Evolutionary conservation across 2,113 vertebrate species (phyloP), one percentile per base, ranked within the genome.

Genomic region (Semnornis frantzii): DNA sequence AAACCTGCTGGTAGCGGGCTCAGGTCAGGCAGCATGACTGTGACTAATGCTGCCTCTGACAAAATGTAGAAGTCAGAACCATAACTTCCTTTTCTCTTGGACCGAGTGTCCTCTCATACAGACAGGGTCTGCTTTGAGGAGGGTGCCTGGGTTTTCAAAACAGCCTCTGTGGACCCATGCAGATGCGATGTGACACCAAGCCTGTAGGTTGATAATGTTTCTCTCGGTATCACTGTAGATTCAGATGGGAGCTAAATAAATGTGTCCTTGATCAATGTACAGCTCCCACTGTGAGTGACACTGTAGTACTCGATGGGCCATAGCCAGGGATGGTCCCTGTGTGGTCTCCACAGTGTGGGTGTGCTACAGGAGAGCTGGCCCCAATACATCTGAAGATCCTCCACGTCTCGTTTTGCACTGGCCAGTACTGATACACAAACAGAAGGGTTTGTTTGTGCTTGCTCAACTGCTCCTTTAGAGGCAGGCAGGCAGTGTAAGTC

Each of bases 301-400:
- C 34, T 46, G 34, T 3, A 15, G 66, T 60, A 10, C 9, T 65
- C 1, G 3, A 9, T 66, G 24, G n/a, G 42, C 31, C 10, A 1
- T 10, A 15, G 50, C 1, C 4, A 62, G 63, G 44, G 20, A 7
- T 33, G 8, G 16, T 55, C n/a, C 24, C 74, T 70, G 21, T 1
- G 2, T 59, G 48, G 33, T 63, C 25, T 59, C 42, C 0, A 1
- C 20, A 8, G 23, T 28, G 44, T 33, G 70, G 17, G 3, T 59
- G 25, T 71, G 27, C 63, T 69, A n/a, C 34, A 60, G 66, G 66
- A 55, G 39, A 11, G 25, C 63, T 69, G 31, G 12, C 14, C 50
- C 14, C 52, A 54, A 20, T 58, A 60, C 23, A 44, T 19, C 4
- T 33, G 30, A 74, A 42, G 59, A 8, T 80, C 44, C 46, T 68